A percentile compares a stretch with the other conserved stretches of the same genome.
These are phyloP conservation scores for Sterrhoptilus dennistouni DNA, from an alignment of 2,113 vertebrate genomes.

Conservation along the genomic window DNA sequence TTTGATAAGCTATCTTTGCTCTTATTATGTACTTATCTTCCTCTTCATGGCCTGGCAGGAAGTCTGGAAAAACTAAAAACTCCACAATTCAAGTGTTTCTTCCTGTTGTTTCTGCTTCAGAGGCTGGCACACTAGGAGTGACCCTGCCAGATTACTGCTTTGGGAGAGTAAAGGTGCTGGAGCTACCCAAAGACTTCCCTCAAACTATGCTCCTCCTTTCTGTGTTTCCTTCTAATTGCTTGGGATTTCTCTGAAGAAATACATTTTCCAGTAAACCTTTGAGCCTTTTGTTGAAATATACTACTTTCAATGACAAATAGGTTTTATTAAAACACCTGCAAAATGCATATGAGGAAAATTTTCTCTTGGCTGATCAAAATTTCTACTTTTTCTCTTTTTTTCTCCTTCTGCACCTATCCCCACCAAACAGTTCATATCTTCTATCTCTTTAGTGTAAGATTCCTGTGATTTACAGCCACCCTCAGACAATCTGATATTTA, in stretches of 20 bases:
- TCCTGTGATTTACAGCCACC: background rate
- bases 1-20: background rate
- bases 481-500: background rate
- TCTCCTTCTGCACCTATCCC: background rate
- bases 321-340: background rate
- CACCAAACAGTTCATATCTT: background rate
- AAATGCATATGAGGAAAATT: rapidly evolving
- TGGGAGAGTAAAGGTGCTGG: background rate
- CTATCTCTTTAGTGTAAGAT: background rate
- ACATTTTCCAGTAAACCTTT: rapidly evolving
- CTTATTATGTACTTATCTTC: background rate
- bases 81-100: background rate
- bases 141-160: background rate
- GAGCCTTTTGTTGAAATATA: background rate
- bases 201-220: background rate
- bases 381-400: background rate
- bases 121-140: background rate
- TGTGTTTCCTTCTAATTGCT: background rate
- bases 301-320: background rate
- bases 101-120: background rate
- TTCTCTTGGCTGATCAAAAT: background rate
- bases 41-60: background rate
- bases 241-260: background rate
- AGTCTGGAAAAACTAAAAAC: background rate
- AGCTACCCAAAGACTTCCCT: background rate